These are phyloP conservation scores for Leptinotarsa texana DNA, from an alignment of 1,140 invertebrate species.

Conservation along the genomic window DNA sequence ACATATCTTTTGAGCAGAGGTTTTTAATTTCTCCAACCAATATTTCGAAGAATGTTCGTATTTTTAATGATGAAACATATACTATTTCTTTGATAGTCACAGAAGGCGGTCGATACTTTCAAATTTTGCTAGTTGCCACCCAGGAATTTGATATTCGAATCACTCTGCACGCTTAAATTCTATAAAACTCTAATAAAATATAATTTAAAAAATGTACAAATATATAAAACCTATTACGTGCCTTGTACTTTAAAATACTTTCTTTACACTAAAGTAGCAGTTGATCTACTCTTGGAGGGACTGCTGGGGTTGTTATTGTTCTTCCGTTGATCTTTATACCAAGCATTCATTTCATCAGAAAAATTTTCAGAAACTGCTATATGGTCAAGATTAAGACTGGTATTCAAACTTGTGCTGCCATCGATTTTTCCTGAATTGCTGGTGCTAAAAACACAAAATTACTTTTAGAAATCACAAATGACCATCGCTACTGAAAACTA, in stretches of 20 bases:
- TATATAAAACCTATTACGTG: constrained; percentile 15
- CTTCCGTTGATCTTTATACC: constrained; percentile 50
- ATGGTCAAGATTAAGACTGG: constrained; percentile 45
- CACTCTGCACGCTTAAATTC: constrained; percentile 1
- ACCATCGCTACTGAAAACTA: too few species aligned
- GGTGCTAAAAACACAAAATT: neutral
- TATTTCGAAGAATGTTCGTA: too few species aligned
- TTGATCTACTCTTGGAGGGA: constrained; percentile 43
- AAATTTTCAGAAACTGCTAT: constrained; percentile 48
- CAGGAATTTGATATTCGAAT: neutral
- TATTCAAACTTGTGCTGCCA: constrained; percentile 38
- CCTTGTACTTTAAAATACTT: constrained; percentile 16
- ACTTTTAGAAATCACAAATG: too few species aligned
- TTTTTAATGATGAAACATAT: too few species aligned
- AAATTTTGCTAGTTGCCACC: too few species aligned
- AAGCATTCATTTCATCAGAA: constrained; percentile 52
- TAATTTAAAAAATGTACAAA: constrained; percentile 13
- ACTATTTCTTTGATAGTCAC: too few species aligned
- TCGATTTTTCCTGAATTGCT: constrained; percentile 27
- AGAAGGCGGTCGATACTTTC: too few species aligned
- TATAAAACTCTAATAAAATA: neutral
- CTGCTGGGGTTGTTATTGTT: constrained; percentile 41
- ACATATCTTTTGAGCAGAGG: too few species aligned
- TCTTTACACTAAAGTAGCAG: constrained; percentile 52
- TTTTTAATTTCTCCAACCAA: too few species aligned